Evolutionary conservation across 2,888 invertebrate species (phyloP), one percentile per base, ranked within the genome.

Genomic region (Pachydiplax longipennis): DNA sequence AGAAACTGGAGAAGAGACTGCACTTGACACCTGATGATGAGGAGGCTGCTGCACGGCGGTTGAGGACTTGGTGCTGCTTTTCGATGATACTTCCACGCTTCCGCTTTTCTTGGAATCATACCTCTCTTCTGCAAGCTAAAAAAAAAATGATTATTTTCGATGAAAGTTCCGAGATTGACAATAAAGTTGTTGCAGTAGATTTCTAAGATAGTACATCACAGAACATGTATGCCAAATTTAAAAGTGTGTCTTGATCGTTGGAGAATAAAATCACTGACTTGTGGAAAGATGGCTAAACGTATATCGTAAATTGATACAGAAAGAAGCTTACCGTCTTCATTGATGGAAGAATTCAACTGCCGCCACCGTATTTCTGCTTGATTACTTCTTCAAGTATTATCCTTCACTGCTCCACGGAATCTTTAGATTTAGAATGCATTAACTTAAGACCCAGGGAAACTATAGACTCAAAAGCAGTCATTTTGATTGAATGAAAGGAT

Each of bases 401-500:
- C 90, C 97, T 95, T 65, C 98, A 93, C 92, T 97, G 97, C 91
- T 97, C 96, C 0, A 96, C 96, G 0, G 98, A 97, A 93, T 97
- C 97, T 61, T 96, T 95, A 91, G 96, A 96, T 91, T 96, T 96
- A 0, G 98, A 98, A 94, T 98, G 97, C 90, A 98, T 94, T 92
- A 97, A 95, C 92, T 96, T 96, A 22, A 98, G 94, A 81, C 97
- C 97, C 93, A 97, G 96, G 90, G 97, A 96, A 93, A 98, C 96
- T 90, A 97, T 95, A 1, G 97, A 95, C 93, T 98, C 98, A 91
- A 95, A 95, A 90, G 94, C 93, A n/a, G 94, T 91, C 82, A 91
- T 91, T 90, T 90, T 37, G 25, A 0, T 48, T 40, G 10, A 31
- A 73, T 10, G 73, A 73, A 73, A 31, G 8, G 0, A 73, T 73